Evolutionary conservation across 2,113 vertebrate genomes (phyloP).

Genomic region (Balaenoptera acutorostrata): DNA sequence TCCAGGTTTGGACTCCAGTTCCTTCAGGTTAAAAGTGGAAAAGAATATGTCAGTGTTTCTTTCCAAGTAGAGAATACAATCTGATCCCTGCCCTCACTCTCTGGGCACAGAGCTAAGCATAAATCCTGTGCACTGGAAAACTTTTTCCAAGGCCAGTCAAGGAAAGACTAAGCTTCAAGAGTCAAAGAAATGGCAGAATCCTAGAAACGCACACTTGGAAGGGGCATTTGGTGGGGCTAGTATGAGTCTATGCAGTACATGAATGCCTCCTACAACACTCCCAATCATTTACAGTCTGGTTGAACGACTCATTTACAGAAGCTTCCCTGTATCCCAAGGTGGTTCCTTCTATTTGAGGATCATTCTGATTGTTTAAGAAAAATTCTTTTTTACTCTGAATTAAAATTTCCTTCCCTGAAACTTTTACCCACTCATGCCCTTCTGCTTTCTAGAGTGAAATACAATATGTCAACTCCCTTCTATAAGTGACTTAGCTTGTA

Average conservation of each 20-base stretch:
- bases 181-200: not conserved
- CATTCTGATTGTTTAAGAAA: not conserved
- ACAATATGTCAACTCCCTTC: not conserved
- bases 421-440: not conserved
- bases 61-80: not conserved
- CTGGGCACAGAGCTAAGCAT: not conserved
- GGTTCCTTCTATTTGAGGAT: not conserved
- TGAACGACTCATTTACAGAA: not conserved
- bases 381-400: not conserved
- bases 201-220: not conserved
- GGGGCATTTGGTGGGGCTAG: not conserved
- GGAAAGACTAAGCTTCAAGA: not conserved
- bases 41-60: not conserved
- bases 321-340: not conserved
- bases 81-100: not conserved
- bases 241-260: no score
- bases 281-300: not conserved
- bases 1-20: constrained; percentile 73
- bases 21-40: constrained; percentile 79
- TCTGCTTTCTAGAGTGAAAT: not conserved
- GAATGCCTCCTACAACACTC: not conserved
- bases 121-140: not conserved
- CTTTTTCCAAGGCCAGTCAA: not conserved
- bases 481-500: not conserved
- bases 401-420: not conserved